phyloP scores from a whole-genome alignment of 2,888 invertebrate genomes.

The Leptopterna dolabrata region DNA sequence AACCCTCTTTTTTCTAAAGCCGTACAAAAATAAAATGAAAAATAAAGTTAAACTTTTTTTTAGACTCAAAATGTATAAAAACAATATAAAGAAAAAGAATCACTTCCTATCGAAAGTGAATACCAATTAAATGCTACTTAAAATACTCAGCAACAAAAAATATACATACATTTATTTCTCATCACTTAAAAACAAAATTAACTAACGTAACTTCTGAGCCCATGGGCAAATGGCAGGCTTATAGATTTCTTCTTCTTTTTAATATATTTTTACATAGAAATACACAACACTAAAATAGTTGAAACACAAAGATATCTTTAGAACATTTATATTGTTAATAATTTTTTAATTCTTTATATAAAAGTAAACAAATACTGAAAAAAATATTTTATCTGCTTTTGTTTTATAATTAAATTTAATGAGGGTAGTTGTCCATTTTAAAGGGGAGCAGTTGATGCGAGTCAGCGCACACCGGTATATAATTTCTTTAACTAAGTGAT shows the following conservation, averaged over 20 bases:
- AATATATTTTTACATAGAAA: conserved; percentile 54
- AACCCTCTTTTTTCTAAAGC: not conserved
- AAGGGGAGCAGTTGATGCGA: conserved; percentile 50
- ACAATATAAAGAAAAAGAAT: conserved; percentile 58
- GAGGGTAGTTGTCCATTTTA: conserved; percentile 52
- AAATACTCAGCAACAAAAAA: conserved; percentile 58
- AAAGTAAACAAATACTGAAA: conserved; percentile 63
- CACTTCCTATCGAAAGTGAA: conserved; percentile 54
- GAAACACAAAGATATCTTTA: conserved; percentile 61
- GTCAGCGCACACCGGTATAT: conserved; percentile 35
- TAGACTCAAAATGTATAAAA: conserved; percentile 55
- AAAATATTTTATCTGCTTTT: conserved; percentile 59
- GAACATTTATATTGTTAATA: conserved; percentile 62
- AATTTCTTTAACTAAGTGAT: conserved; percentile 30
- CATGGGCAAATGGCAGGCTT: conserved; percentile 59
- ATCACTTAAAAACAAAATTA: conserved; percentile 61
- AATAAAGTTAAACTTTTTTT: conserved; percentile 18
- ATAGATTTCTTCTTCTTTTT: conserved; percentile 47
- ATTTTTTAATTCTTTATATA: conserved; percentile 61
- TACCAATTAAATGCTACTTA: conserved; percentile 47
- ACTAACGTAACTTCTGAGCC: conserved; percentile 60
- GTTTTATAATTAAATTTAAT: conserved; percentile 57
- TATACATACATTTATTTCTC: conserved; percentile 58
- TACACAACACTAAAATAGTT: conserved; percentile 60
- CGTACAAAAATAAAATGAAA: conserved; percentile 26